These are phyloP conservation scores for Mus minutoides DNA, from an alignment of 2,797 vertebrate species.

Conservation along the genomic window DNA sequence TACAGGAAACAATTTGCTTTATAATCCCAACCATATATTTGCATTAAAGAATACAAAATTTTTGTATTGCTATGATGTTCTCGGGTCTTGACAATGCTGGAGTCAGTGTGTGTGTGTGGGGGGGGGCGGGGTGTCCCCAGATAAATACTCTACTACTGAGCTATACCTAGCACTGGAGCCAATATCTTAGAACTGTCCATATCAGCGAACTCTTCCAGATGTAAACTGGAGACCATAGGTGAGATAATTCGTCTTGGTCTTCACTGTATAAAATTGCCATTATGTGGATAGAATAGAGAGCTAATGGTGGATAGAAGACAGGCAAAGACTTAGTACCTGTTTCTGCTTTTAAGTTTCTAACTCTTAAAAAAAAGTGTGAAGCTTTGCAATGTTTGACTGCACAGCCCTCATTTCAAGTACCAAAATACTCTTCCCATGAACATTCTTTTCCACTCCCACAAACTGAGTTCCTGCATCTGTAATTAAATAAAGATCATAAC, in stretches of 20 bases:
- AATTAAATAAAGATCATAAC: conserved; percentile 1
- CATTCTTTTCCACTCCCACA: neutral
- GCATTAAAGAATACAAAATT: neutral
- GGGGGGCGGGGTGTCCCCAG: neutral
- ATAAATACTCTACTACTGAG: neutral
- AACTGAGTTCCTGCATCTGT: neutral
- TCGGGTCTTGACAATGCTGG: neutral
- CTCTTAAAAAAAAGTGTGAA: neutral
- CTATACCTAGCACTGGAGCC: neutral
- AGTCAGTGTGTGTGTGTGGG: neutral
- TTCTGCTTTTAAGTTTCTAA: neutral
- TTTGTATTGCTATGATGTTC: neutral
- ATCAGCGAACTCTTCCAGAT: neutral
- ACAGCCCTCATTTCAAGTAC: neutral
- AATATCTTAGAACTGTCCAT: neutral
- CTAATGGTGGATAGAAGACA: neutral
- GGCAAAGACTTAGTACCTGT: neutral
- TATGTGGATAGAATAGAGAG: neutral
- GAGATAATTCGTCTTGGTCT: neutral
- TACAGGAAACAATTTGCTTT: neutral
- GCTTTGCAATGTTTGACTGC: neutral
- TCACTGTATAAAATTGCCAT: neutral
- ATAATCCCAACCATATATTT: neutral
- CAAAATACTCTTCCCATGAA: neutral
- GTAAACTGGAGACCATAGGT: neutral